A percentile compares a stretch with the other conserved stretches of the same genome.
Evolutionary conservation across 2,113 vertebrate genomes (phyloP).

Genomic region (Excalfactoria chinensis): DNA sequence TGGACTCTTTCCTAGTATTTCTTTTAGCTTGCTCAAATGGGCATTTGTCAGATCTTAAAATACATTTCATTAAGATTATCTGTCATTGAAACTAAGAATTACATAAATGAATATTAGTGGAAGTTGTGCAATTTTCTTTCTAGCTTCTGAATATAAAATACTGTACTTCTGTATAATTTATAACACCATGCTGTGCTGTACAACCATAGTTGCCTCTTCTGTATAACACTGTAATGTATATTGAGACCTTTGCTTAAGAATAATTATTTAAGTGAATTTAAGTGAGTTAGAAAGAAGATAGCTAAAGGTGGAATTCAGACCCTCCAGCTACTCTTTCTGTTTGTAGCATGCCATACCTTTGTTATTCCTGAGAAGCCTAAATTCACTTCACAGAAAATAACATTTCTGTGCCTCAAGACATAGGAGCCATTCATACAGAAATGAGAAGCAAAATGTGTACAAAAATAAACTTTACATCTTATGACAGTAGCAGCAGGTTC

Average conservation of each 20-base stretch:
- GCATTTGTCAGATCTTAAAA: conserved; percentile 57
- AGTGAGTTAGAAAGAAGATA: conserved; percentile 12
- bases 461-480: conserved; percentile 65
- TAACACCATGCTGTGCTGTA: background rate
- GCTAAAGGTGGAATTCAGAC: conserved; percentile 22
- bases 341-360: background rate
- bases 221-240: background rate
- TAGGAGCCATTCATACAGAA: conserved; percentile 54
- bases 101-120: conserved; percentile 39
- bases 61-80: conserved; percentile 47
- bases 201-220: background rate
- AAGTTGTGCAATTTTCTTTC: conserved; percentile 44
- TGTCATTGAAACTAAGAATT: conserved; percentile 50
- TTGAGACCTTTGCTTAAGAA: conserved; percentile 23
- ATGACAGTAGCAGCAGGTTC: conserved; percentile 63
- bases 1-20: background rate
- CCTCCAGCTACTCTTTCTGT: background rate
- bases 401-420: conserved; percentile 32
- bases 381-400: conserved; percentile 24
- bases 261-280: conserved; percentile 16
- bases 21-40: conserved; percentile 18
- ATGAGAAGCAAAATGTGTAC: conserved; percentile 29
- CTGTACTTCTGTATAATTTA: background rate
- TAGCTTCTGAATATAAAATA: conserved; percentile 50
- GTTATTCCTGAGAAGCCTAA: conserved; percentile 21